These are phyloP conservation scores for Eulemur mongoz DNA, from an alignment of 2,797 vertebrate genomes.

Conservation along the genomic window DNA sequence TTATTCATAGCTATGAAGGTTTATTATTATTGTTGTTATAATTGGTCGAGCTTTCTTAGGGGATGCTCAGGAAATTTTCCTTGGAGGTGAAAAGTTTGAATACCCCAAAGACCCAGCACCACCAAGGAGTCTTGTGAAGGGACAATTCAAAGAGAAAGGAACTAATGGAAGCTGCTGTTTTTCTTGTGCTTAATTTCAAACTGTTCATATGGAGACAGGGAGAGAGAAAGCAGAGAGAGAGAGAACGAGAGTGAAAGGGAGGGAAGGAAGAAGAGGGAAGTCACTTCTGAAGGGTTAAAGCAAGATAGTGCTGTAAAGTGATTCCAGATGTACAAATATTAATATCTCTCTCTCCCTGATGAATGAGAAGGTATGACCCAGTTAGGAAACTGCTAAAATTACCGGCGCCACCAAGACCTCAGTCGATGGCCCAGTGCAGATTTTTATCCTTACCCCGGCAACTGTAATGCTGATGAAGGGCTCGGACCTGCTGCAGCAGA, in stretches of 20 bases:
- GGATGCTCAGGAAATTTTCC: not conserved
- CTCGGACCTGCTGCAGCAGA: constrained; percentile 95
- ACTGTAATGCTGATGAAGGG: constrained; percentile 91
- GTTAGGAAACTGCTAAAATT: constrained; percentile 88
- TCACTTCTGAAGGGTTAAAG: constrained; percentile 84
- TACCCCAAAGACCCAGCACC: not conserved
- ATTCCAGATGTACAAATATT: constrained; percentile 98
- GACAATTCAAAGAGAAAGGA: constrained; percentile 20
- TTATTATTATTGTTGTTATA: not conserved
- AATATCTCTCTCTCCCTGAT: constrained; percentile 96
- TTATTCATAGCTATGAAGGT: not conserved
- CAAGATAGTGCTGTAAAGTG: constrained; percentile 93
- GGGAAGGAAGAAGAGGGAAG: constrained; percentile 50
- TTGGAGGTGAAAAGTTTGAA: not conserved
- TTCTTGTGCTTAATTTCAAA: constrained; percentile 35
- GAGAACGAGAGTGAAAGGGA: constrained; percentile 9
- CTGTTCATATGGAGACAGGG: constrained; percentile 24
- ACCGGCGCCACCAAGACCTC: constrained; percentile 85
- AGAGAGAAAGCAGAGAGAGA: constrained; percentile 3
- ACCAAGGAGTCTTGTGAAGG: not conserved
- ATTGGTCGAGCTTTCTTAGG: not conserved
- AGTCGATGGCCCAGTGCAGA: constrained; percentile 80
- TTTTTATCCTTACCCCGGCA: constrained; percentile 89
- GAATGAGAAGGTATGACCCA: constrained; percentile 95
- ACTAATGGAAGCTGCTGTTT: not conserved